These are phyloP conservation scores for Macrosteles quadrilineatus DNA, from an alignment of 1,140 invertebrate species.

Conservation along the genomic window DNA sequence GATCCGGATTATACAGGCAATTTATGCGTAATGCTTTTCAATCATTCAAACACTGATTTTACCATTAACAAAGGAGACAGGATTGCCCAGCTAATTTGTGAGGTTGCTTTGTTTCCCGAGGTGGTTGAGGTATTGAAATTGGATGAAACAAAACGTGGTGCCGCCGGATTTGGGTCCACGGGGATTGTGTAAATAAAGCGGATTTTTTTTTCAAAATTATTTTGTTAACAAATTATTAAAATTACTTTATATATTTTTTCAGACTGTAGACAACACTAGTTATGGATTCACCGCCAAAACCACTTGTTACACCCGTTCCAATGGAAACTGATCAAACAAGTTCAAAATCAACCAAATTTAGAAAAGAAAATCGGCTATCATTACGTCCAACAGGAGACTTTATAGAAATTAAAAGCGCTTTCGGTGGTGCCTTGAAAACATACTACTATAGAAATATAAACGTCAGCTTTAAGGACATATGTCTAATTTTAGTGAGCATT, in stretches of 20 bases:
- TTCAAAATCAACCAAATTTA: too few relatives aligned
- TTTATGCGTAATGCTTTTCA: slow-evolving; percentile 92
- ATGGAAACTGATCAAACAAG: too few relatives aligned
- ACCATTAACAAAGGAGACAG: slow-evolving; percentile 83
- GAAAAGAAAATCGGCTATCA: background rate
- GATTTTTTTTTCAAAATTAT: background rate
- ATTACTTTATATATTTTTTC: too few relatives aligned
- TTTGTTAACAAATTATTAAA: too few relatives aligned
- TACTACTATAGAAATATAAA: background rate
- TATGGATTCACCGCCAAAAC: too few relatives aligned
- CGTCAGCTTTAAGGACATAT: background rate
- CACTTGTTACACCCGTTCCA: too few relatives aligned
- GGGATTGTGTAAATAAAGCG: background rate
- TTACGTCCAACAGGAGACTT: background rate
- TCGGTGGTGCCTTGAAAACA: background rate
- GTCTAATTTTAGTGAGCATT: background rate
- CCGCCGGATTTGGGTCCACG: background rate
- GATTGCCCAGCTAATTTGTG: slow-evolving; percentile 96
- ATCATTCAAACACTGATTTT: slow-evolving; percentile 83
- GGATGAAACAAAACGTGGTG: background rate
- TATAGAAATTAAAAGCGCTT: background rate
- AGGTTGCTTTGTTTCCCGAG: slow-evolving; percentile 85
- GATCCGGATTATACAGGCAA: slow-evolving; percentile 91
- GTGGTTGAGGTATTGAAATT: slow-evolving; percentile 61
- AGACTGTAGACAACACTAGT: too few relatives aligned